Base-by-base conservation (phyloP, 1,140 invertebrate genomes). In the Dendrolimus punctatus region DNA sequence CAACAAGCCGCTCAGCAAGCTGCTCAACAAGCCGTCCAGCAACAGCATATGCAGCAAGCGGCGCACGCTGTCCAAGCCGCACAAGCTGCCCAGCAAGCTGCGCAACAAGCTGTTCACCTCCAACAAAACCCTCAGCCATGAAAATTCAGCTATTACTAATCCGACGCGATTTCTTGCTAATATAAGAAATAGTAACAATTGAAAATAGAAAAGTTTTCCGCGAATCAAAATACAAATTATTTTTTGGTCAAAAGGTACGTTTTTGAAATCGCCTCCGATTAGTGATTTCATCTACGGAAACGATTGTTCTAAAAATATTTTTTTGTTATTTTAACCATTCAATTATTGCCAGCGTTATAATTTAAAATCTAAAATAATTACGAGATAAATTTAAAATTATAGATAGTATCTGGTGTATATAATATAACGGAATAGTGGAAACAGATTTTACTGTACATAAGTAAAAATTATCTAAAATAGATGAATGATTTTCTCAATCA, bases 111-210 rank as follows among this genome's bases (percentile, higher is more conserved):
- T 57, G 81, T 87, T 44, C 82, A 85, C 60, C 76, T 87, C 51
- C 85, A 87, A 47, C 84, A 88, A 58, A 85, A 81, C 58, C 76
- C 85, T 67, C 87, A 87, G 62, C 85, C 87, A 85, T 88, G 87
- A 88, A 86, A 87, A 76, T 87, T 86, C 72, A 86, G 70, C 76
- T 88, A 87, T 87, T 88, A 88, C 87, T 88, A 88, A 88, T 87
- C 82, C 77, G 76, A 88, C 64, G 79, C 84, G 81, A 82, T 84
- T 82, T 84, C 76, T 56, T 51, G 44, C 49, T 60, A 55, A 51
- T 49, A 57, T 54, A 38, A 53, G 53, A 55, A 49, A 38, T 54
- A 39, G 51, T 54, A 55, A 57, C 54, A 52, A 23, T 23, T 60
- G 57, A 61, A 50, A 40, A 55, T 40, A 53, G 53, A 64, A 54